Evolutionary conservation across 2,113 vertebrate species (phyloP), one percentile per base, ranked within the genome.

Genomic region (Aptenodytes forsteri): DNA sequence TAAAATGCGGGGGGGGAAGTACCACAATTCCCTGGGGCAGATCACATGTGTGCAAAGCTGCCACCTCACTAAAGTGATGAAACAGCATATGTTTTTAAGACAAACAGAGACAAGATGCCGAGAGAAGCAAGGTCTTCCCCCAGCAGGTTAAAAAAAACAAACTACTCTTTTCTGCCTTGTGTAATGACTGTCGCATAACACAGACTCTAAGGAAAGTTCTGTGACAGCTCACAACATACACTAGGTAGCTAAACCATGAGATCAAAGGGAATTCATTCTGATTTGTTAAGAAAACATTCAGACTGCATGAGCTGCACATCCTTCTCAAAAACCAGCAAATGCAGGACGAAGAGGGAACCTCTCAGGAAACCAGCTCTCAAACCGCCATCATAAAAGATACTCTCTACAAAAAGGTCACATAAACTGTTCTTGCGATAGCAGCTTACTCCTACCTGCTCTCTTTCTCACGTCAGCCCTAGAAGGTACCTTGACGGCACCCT

Each of bases 81-180:
- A 84, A 42, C 17, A 20, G 22, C 1, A 0, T 4, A 23, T 0
- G 0, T 56, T 72, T 87, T 42, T 27, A 54, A 40, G 47, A n/a
- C 5, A 11, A 7, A 29, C 20, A 61, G 19, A 59, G 27, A 66
- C 7, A 55, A 40, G 34, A 75, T 61, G 34, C 30, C 17, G 29
- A 66, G 40, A 38, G 17, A 75, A 82, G 62, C 26, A 49, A 88
- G 7, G 10, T 85, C 73, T 64, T 87, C 13, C 20, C 16, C 34
- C 11, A 44, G 38, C 58, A 69, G 22, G 22, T 61, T 29, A 56
- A 40, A 58, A 13, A 23, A 55, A 61, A 32, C 4, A 10, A 71
- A 19, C 11, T 26, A 40, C 26, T 62, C 11, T 47, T 6, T 34
- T 40, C 44, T 84, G 38, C 19, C 64, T 44, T 38, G 12, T 40